Base-by-base conservation (phyloP, 2,888 invertebrate genomes). In the Plemyria rubiginata region DNA sequence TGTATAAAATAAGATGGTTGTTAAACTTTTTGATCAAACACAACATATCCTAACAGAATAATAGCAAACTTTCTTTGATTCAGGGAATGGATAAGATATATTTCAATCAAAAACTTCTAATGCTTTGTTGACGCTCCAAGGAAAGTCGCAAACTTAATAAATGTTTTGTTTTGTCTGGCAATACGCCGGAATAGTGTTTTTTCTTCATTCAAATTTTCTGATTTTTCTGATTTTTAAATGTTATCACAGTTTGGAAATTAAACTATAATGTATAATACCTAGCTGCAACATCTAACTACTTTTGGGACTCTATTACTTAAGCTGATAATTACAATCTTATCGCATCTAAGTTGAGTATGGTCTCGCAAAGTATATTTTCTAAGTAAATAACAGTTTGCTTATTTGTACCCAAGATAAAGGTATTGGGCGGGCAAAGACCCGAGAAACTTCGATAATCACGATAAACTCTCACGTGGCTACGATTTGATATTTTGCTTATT, bases 361-460 rank as follows among this genome's bases (percentile, higher is more conserved):
- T 32, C 32, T 32, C 1, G 32, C 32, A 6, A 38, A 38, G 15
- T 45, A 16, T 45, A 45, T 45, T 45, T 45, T 45, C 16, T 4
- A 16, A 45, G 9, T 4, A 9, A 16, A 16, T 9, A 45, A 45
- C 9, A 16, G 45, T 45, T 45, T 15, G 16, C 16, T 45, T 45
- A 45, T 11, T 16, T 16, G 11, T 43, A 41, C n/a, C 22, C 7
- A 43, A 45, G 28, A 36, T 36, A 50, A 13, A 50, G 15, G 8
- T 32, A 32, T 38, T 38, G 0, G 9, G 38, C 36, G 51, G 16
- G 38, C 51, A 51, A 51, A 38, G 51, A 51, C 38, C 51, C 16
- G 16, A 51, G 12, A 22, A 51, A 38, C 36, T 38, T 50, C 9
- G 48, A 46, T 16, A 51, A 16, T 38, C 36, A 51, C 51, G 16